Conservation (phyloP, 2,797 vertebrate genomes). For the Jordanella pulchra region DNA sequence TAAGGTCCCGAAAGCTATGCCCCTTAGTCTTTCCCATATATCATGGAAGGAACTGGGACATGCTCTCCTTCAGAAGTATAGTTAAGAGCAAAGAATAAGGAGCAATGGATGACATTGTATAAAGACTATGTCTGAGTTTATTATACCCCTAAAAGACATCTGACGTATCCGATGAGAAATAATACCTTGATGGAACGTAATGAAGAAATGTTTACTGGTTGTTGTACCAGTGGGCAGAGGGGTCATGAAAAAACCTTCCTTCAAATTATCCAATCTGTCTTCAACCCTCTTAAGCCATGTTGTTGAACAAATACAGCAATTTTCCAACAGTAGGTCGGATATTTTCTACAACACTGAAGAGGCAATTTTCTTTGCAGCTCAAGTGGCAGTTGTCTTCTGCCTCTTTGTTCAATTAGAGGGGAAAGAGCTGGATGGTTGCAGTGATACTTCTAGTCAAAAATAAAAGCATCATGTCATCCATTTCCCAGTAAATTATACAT, state of each 20-base stretch:
- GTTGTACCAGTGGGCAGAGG: constrained; percentile 36
- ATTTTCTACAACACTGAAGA: constrained; percentile 61
- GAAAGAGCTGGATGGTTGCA: constrained; percentile 49
- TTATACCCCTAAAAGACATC: constrained; percentile 19
- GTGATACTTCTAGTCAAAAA: constrained; percentile 74
- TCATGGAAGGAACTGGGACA: not conserved
- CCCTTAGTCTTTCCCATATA: too few species aligned
- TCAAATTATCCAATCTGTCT: constrained; percentile 60
- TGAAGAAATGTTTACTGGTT: constrained; percentile 26
- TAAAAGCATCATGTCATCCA: constrained; percentile 76
- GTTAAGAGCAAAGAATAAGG: not conserved
- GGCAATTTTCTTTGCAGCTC: constrained; percentile 70
- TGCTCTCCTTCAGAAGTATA: not conserved
- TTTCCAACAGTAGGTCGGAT: constrained; percentile 55
- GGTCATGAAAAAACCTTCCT: constrained; percentile 50
- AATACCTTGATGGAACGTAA: constrained; percentile 27
- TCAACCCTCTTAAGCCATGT: constrained; percentile 40
- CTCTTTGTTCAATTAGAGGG: constrained; percentile 75
- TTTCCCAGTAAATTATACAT: constrained; percentile 78
- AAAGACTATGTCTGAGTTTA: constrained; percentile 19
- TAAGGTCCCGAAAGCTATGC: too few species aligned
- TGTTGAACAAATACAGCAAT: constrained; percentile 42
- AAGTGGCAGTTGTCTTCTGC: constrained; percentile 74
- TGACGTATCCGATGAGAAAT: constrained; percentile 24
- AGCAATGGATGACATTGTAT: not conserved